These are phyloP conservation scores for Trinorchestia longiramus DNA, from an alignment of 1,140 invertebrate genomes.

Conservation along the genomic window DNA sequence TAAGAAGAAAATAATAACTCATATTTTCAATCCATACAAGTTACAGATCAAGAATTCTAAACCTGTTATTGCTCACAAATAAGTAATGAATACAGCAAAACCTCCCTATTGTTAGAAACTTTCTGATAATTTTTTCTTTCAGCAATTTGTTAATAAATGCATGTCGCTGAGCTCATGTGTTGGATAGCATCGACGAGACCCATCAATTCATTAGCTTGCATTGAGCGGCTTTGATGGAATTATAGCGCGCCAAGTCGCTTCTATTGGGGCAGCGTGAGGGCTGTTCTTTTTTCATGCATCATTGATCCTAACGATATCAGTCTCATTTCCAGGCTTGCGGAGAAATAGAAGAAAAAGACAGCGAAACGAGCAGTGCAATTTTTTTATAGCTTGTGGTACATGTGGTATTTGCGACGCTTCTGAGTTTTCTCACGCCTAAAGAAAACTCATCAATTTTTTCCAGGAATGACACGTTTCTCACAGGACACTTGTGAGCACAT, in stretches of 20 bases:
- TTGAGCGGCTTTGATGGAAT: not conserved
- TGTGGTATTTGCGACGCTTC: not conserved
- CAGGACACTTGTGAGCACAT: no score
- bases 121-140: not conserved
- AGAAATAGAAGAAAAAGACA: not conserved
- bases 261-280: not conserved
- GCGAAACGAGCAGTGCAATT: not conserved
- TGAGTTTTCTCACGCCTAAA: no score
- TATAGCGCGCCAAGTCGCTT: not conserved
- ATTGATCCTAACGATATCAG: slow-evolving; percentile 8
- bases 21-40: no score
- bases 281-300: not conserved
- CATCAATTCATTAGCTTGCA: not conserved
- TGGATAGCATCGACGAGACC: not conserved
- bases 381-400: not conserved
- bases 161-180: not conserved
- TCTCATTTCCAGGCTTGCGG: not conserved
- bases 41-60: no score
- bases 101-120: not conserved
- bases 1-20: no score
- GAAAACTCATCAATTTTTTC: not conserved
- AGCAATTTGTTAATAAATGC: not conserved
- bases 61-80: no score
- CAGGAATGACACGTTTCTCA: no score
- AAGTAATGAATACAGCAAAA: no score